Evolutionary conservation across 2,888 invertebrate species (phyloP).

Genomic region (Hedya salicella): DNA sequence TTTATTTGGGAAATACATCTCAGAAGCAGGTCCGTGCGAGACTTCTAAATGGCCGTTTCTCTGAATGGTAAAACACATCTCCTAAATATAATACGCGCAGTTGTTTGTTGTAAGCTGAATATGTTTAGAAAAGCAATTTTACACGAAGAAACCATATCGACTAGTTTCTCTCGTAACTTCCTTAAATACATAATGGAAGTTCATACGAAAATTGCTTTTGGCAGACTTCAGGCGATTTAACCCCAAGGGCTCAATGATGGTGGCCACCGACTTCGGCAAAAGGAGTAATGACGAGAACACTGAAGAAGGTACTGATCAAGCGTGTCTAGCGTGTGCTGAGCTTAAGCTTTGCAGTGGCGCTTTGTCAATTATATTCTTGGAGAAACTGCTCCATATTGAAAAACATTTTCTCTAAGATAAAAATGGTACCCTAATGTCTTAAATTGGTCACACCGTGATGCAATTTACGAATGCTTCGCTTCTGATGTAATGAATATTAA

Average conservation of each 20-base stretch:
- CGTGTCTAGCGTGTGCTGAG: conserved; percentile 32
- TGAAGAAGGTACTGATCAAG: conserved; percentile 79
- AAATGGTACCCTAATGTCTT: too few species aligned
- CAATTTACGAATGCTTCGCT: too few species aligned
- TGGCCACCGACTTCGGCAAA: conserved; percentile 74
- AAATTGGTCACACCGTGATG: too few species aligned
- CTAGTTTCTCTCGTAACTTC: conserved; percentile 29
- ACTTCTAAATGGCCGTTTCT: background rate
- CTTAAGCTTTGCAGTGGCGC: conserved; percentile 4
- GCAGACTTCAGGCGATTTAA: conserved; percentile 63
- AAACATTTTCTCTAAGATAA: too few species aligned
- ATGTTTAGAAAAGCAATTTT: background rate
- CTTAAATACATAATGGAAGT: conserved; percentile 14
- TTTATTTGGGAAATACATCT: background rate
- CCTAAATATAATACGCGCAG: background rate
- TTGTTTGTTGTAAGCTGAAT: background rate
- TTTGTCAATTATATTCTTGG: background rate
- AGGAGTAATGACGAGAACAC: conserved; percentile 65
- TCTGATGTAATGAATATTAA: too few species aligned
- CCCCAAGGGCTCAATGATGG: conserved; percentile 69
- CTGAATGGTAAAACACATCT: background rate
- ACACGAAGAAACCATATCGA: conserved; percentile 15
- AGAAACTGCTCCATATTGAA: too few species aligned
- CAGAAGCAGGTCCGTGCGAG: background rate
- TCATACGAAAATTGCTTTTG: conserved; percentile 23